Evolutionary conservation across 64 coral and sea anemone genomes (phyloP), one percentile per base, ranked within the genome.

Genomic region (Porites australiensis): DNA sequence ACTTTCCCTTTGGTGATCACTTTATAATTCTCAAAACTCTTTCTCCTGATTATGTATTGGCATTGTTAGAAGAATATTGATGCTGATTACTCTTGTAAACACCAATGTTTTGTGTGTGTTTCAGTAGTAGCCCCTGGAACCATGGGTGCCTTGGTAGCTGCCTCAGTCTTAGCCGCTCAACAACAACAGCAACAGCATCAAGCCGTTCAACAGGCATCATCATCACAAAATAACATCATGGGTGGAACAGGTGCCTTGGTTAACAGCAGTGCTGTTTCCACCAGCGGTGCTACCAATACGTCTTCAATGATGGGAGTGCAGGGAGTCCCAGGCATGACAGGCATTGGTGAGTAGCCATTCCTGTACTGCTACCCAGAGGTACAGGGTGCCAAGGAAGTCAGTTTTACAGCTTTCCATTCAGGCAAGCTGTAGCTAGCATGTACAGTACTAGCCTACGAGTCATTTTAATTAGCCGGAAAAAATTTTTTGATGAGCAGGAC

Each of bases 131-230:
- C 89, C 69, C 93, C 92, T 71, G 93, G 96, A 44, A 79, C 87
- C 20, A 90, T 98, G 85, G 92, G 96, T 44, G 93, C 96, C 9
- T 72, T 98, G 54, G 97, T 98, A 3, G 96, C 96, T 3, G 97
- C 97, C 43, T 88, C 97, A 50, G 97, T 91, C 6, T 86, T 98
- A 62, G 97, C 97, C 2, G 82, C 87, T 44, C 97, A 98, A 83
- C 96, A 98, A 64, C 96, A 98, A 68, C 93, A 94, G 54, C 92
- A 71, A 49, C 97, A 98, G 77, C 93, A 95, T 46, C 82, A 88
- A 75, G 71, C 90, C 85, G 90, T 89, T 44, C 95, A 91, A 47
- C 93, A 86, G 77, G 55, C 62, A 44, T 66, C 66, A 12, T 76
- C 92, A n/a, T 76, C 92, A 68, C 95, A 86, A 23, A 90, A 87